Evolutionary conservation across 2,888 invertebrate genomes (phyloP), one percentile per base, ranked within the genome.

Genomic region (Acrocyrtus sp.): DNA sequence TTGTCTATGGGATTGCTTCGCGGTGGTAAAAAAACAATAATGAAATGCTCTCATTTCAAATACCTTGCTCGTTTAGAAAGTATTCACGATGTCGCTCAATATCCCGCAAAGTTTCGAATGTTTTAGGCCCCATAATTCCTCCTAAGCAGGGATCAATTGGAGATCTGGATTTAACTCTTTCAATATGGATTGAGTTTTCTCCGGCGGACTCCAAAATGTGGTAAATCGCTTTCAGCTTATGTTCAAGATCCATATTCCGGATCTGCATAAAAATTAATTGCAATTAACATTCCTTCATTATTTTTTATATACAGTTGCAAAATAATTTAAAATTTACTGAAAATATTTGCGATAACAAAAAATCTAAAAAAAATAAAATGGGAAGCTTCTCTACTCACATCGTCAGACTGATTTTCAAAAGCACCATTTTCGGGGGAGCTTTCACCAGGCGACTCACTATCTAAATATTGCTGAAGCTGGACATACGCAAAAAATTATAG

Each of bases 51-150:
- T 27, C 43, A 60, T 50, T 50, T 4, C 24, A 21, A 24, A 50
- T 85, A 94, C 95, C 95, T 91, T 95, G 94, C 84, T 95, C 93
- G 77, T 93, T 94, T 83, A 96, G 87, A 87, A 95, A 91, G 80
- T 92, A 87, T 82, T 94, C 90, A 66, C 95, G 86, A 84, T 94
- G 95, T 81, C 93, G 89, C 84, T 96, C 95, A 74, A 96, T 93
- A 85, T 95, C 95, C 86, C 91, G 91, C 72, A 96, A 87, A 80
- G 95, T 95, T 81, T 94, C 94, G 79, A 93, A 88, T 0, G 94
- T 93, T 82, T 92, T 90, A 74, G 90, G 89, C 19, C 92, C 91
- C 54, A 83, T 80, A 48, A 91, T 85, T 2, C 91, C 89, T 1
- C 91, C 90, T 26, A 82, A 79, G 63, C 89, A 89, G 3, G 90